These are phyloP conservation scores for Sarcophaga bullata DNA, from an alignment of 1,140 invertebrate species.

Conservation along the genomic window DNA sequence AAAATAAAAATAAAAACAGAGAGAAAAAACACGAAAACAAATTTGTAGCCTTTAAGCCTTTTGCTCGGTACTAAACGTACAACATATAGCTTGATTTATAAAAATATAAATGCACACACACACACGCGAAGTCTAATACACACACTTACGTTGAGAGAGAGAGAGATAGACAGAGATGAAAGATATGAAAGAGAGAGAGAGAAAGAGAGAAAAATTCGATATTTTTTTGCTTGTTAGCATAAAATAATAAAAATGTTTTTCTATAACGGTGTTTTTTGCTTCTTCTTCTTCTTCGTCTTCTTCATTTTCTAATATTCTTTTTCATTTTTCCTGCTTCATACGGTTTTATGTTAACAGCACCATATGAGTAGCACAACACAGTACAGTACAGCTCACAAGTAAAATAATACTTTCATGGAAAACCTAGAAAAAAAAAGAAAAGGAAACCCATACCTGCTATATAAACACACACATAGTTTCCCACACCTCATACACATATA, in stretches of 20 bases:
- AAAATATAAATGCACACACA: not conserved
- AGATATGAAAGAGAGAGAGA: too few relatives aligned
- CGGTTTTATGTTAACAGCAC: not conserved
- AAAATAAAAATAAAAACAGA: not conserved
- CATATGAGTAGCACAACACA: not conserved
- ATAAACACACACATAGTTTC: slow-evolving; percentile 19
- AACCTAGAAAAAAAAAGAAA: not conserved
- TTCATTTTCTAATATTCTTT: not conserved
- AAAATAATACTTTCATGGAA: slow-evolving; percentile 11
- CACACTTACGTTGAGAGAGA: too few relatives aligned
- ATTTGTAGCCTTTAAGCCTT: not conserved
- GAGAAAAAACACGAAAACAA: not conserved
- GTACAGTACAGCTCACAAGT: not conserved
- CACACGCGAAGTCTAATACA: too few relatives aligned
- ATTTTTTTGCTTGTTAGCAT: slow-evolving; percentile 39
- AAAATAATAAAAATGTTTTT: slow-evolving; percentile 31
- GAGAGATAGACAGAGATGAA: too few relatives aligned
- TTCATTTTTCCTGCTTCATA: not conserved
- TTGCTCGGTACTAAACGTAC: not conserved
- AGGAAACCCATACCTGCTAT: not conserved
- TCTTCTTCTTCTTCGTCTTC: not conserved
- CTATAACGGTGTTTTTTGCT: not conserved
- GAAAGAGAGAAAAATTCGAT: not conserved
- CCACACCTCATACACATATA: not conserved
- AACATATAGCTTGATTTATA: not conserved